Evolutionary conservation across 2,888 invertebrate species (phyloP).

Genomic region (Elegia similella): DNA sequence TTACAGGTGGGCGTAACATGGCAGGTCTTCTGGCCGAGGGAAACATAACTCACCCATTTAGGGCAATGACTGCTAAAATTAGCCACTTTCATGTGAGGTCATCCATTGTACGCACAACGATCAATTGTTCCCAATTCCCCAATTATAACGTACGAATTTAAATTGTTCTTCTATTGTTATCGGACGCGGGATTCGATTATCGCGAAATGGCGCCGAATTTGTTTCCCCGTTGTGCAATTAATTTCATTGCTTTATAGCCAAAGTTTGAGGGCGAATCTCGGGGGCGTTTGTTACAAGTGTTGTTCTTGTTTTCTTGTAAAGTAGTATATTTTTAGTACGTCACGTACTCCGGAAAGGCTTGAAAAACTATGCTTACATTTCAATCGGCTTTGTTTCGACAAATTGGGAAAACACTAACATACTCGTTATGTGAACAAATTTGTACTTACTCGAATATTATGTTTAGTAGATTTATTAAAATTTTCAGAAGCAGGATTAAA

Average conservation of each 20-base stretch:
- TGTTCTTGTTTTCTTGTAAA: not conserved
- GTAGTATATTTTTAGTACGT: not conserved
- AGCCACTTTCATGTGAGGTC: not conserved
- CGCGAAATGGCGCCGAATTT: constrained; percentile 11
- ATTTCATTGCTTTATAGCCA: constrained; percentile 11
- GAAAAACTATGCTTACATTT: not conserved
- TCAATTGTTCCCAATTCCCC: constrained; percentile 24
- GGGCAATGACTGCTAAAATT: not conserved
- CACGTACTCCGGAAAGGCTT: not conserved
- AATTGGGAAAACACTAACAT: no score
- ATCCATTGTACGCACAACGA: constrained; percentile 22
- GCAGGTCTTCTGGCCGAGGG: not conserved
- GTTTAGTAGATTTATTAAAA: no score
- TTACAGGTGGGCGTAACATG: not conserved
- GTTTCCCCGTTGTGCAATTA: constrained; percentile 16
- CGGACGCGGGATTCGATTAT: constrained; percentile 10
- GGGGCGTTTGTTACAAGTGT: not conserved
- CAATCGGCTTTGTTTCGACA: not conserved
- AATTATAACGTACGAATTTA: constrained; percentile 19
- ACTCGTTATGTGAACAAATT: no score
- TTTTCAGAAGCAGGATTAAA: no score
- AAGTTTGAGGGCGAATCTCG: constrained; percentile 10
- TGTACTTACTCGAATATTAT: no score
- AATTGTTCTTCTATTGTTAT: constrained; percentile 17
- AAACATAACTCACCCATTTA: not conserved